Evolutionary conservation across 2,113 vertebrate genomes (phyloP).

Genomic region (Otis tarda): DNA sequence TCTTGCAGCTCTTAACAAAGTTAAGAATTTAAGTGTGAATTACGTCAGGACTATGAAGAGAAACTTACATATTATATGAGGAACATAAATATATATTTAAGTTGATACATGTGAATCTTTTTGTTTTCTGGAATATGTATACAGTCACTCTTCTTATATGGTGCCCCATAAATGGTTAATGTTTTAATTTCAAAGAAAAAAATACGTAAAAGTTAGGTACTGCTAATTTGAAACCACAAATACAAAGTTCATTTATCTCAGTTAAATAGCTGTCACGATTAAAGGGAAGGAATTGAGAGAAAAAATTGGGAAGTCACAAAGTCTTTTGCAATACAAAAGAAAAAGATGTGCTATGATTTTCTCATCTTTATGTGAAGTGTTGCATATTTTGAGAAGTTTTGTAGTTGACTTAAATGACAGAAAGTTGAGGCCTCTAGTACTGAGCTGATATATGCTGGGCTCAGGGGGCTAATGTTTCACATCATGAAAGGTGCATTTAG

Average conservation of each 20-base stretch:
- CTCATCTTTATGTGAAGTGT: neutral
- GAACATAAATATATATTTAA: neutral
- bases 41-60: neutral
- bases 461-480: neutral
- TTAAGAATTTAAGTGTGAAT: neutral
- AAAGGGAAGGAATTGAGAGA: neutral
- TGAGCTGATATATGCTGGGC: rapidly evolving
- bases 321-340: neutral
- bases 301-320: neutral
- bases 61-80: neutral
- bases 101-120: neutral
- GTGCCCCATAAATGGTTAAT: neutral
- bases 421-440: neutral
- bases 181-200: neutral
- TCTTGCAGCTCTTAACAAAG: neutral
- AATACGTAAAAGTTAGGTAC: neutral
- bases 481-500: neutral
- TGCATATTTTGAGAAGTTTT: neutral
- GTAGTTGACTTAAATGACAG: neutral
- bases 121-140: neutral
- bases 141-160: neutral
- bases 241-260: neutral
- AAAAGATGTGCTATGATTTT: neutral
- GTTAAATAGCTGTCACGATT: neutral
- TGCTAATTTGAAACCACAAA: neutral